Conservation (phyloP, 1,140 invertebrate species). For the Lordiphosa mommai region DNA sequence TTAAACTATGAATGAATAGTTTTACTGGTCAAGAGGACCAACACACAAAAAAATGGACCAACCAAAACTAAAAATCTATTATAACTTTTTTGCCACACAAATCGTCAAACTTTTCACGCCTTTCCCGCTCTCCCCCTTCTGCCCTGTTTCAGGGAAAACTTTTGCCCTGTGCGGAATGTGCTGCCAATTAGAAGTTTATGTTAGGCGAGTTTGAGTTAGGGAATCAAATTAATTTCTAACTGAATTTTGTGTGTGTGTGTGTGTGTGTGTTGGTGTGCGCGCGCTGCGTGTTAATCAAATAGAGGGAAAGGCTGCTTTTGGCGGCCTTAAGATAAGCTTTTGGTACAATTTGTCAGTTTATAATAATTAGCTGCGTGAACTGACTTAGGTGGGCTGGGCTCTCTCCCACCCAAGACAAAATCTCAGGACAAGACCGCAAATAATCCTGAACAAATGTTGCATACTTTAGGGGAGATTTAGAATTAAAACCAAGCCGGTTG, state of each 20-base stretch:
- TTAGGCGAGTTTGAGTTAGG: conserved; percentile 31
- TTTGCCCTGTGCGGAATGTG: conserved; percentile 61
- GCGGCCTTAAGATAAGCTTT: conserved; percentile 21
- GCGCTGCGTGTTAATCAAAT: conserved; percentile 65
- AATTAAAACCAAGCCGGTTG: neutral
- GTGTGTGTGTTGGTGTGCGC: conserved; percentile 45
- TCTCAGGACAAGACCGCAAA: conserved; percentile 32
- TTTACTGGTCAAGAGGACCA: conserved; percentile 17
- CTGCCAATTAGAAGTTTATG: conserved; percentile 76
- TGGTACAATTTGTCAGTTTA: conserved; percentile 55
- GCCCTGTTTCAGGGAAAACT: conserved; percentile 13
- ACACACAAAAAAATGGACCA: conserved; percentile 49
- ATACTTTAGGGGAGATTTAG: conserved; percentile 11
- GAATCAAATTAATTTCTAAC: conserved; percentile 65
- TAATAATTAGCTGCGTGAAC: conserved; percentile 61
- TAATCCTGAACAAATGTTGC: conserved; percentile 35
- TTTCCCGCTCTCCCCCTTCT: neutral
- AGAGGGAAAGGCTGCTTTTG: conserved; percentile 28
- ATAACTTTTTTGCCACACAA: conserved; percentile 62
- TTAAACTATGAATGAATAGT: conserved; percentile 64
- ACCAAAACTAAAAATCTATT: conserved; percentile 73
- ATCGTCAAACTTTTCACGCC: conserved; percentile 50
- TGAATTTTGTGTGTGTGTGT: conserved; percentile 48
- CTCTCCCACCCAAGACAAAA: conserved; percentile 11
- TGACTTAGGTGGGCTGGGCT: neutral